Evolutionary conservation across 2,113 vertebrate genomes (phyloP).

Genomic region (Psammodynastes pulverulentus): DNA sequence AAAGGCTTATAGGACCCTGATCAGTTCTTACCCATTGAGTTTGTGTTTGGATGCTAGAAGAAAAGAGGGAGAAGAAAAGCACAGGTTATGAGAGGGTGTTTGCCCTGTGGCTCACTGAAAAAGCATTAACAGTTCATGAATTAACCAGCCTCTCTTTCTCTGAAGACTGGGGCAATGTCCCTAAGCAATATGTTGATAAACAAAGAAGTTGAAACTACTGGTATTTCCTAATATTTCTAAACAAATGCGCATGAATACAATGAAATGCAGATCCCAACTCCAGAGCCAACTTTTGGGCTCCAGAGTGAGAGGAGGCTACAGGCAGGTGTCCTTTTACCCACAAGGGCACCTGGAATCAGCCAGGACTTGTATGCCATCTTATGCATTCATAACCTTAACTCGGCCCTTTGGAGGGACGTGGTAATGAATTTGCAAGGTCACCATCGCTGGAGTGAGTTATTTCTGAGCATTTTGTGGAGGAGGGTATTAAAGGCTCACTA

Average conservation of each 20-base stretch:
- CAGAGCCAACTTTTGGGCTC: background rate
- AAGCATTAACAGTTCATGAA: background rate
- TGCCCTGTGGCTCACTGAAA: background rate
- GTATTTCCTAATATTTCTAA: slow-evolving; percentile 7
- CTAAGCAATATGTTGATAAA: background rate
- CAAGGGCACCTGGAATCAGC: background rate
- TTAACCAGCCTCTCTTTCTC: background rate
- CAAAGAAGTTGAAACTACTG: background rate
- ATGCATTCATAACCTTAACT: slow-evolving; percentile 21
- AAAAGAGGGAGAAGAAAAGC: background rate
- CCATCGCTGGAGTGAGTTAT: slow-evolving; percentile 2
- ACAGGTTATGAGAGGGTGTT: background rate
- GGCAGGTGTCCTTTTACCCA: background rate
- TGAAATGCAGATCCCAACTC: background rate
- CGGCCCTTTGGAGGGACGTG: background rate
- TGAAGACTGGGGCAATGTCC: background rate
- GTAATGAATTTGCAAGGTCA: slow-evolving; percentile 22
- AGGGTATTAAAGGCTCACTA: slow-evolving; percentile 6
- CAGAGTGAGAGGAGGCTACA: background rate
- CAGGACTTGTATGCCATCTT: background rate
- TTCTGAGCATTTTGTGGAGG: slow-evolving; percentile 7
- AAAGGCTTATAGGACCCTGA: background rate
- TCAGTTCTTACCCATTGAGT: background rate
- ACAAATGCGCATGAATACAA: background rate
- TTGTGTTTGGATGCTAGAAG: background rate